These are phyloP conservation scores for Ameiurus melas DNA, from an alignment of 2,113 vertebrate species.

Conservation along the genomic window DNA sequence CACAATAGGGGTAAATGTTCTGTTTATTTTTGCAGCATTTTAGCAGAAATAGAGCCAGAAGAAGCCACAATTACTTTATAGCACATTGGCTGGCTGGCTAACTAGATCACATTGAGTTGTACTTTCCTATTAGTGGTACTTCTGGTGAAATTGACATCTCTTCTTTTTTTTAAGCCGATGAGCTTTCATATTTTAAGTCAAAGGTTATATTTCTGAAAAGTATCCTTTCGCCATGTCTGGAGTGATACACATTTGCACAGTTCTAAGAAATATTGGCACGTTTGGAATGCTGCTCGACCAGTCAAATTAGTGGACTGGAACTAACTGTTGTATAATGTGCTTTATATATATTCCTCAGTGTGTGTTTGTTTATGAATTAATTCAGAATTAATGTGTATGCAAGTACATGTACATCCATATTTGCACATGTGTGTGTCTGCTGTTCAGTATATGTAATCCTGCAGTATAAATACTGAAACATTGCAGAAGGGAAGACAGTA, in stretches of 20 bases:
- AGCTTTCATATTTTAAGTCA: too few species aligned
- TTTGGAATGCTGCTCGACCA: too few species aligned
- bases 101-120: not conserved
- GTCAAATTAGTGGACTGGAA: too few species aligned
- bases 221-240: too few species aligned
- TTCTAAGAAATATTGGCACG: too few species aligned
- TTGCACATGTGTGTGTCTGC: constrained; percentile 44
- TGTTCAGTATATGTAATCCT: constrained; percentile 52
- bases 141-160: not conserved
- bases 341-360: not conserved
- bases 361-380: not conserved
- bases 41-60: not conserved
- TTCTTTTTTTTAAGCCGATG: not conserved
- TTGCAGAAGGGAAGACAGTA: constrained; percentile 62
- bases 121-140: not conserved
- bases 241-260: too few species aligned
- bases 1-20: not conserved
- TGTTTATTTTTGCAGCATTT: not conserved
- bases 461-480: constrained; percentile 65
- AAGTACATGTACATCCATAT: constrained; percentile 41
- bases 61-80: not conserved
- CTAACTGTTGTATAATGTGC: not conserved
- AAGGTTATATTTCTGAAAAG: too few species aligned
- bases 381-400: not conserved
- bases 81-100: not conserved